Base-by-base conservation (phyloP, 2,797 vertebrate genomes). In the Muscicapa striata region DNA sequence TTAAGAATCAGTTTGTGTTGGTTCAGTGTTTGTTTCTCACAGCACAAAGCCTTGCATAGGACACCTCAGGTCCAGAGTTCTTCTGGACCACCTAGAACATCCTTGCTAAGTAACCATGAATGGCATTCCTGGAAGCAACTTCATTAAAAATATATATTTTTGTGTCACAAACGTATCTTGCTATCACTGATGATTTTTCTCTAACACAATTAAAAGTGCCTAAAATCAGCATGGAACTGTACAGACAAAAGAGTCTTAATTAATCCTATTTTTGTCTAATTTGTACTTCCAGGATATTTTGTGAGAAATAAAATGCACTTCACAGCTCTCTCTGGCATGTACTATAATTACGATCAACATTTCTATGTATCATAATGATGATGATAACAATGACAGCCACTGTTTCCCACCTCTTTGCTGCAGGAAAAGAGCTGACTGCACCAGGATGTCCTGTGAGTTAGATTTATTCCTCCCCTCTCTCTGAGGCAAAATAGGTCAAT, bases 401-500 rank as follows among this genome's bases (percentile, higher is more conserved):
- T 54, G 11, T 32, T 94, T 90, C 69, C 82, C 73, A 78, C 46
- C 36, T 87, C 29, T 80, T 66, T 82, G 48, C 43, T 89, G 24
- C 48, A 83, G 72, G 36, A 92, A 86, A 90, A 86, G 29, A 84
- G 67, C 83, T 93, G 82, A 93, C 66, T 86, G 27, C 74, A 66
- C 74, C 49, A 78, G 78, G 43, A 91, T 62, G 43, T 38, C 7
- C 80, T 64, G 20, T 10, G 22, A 85, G 38, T 32, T 80, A 58
- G 59, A 79, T 90, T 87, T 89, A 91, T 91, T 90, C 62, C 23
- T 89, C 10, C 15, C 38, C 22, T 82, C 27, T 84, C 67, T 78
- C 74, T 69, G 20, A 93, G 32, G 38, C 67, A 81, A 94, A 94
- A 91, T 66, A 84, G 67, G 91, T 95, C 94, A 94, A 91, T 94